Base-by-base conservation (phyloP, 2,113 vertebrate species). In the Myrmecophaga tridactyla region DNA sequence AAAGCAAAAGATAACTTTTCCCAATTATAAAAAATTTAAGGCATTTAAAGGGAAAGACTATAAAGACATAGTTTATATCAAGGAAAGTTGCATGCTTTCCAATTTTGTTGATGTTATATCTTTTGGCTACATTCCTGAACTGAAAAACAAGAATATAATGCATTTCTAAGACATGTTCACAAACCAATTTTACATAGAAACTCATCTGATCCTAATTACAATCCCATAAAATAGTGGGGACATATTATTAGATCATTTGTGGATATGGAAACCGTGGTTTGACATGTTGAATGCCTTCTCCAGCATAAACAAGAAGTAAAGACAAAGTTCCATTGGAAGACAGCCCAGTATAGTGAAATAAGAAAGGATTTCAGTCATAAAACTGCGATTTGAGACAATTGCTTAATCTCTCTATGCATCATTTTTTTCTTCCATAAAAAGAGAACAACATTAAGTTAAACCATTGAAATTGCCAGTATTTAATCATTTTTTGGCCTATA, bases 1-100 rank as follows among this genome's bases (percentile, higher is more conserved):
- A 43, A 6, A 31, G 31, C 72, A 94, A 94, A 87, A 85, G 46
- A 84, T 80, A 76, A 89, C 82, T 88, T 83, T 78, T 83, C 12
- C 75, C n/a, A 88, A 62, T 90, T 77, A 73, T 48, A 88, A 56
- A 20, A 90, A 77, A 90, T 65, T 65, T 84, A 77, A 94, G n/a
- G 82, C 39, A 92, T 73, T 81, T 77, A 65, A 56, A 14, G 21
- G 53, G 14, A 65, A n/a, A 62, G 31, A 85, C 14, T 84, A 43
- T 87, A 92, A 92, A 89, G 21, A 88, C 58, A 65, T 25, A 95
- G 53, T 86, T 91, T 90, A 76, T 43, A 78, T 34, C 53, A 67
- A 89, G n/a, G 41, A 75, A 90, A 82, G 25, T 72, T 86, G 5
- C 11, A 67, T 20, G 41, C 53, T 96, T 90, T 87, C 58, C 36